Base-by-base conservation (phyloP, 2,888 invertebrate species). In the Tuberolachnus salignus region DNA sequence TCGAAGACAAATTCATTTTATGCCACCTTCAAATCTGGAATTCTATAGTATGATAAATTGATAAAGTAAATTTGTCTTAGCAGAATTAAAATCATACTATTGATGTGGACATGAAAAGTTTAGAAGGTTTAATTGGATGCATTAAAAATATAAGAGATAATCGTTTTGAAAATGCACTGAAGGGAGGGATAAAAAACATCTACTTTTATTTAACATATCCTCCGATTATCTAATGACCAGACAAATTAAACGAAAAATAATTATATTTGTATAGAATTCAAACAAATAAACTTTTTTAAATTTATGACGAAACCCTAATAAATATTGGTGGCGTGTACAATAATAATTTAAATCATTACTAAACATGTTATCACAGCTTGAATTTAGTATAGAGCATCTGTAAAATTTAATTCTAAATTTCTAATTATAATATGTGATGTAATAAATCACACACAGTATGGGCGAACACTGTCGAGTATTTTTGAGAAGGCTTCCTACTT, bases 1-100 rank as follows among this genome's bases (percentile, higher is more conserved):
- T 51, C 51, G 49, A 49, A 67, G 51, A 67, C 67, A n/a, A 67
- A 67, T 67, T 51, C 23, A 67, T n/a, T 16, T 67, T 51, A 26
- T 67, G 46, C 11, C 67, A 26, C 4, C 67, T 67, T 67, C 51
- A 67, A 10, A 51, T 67, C 51, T 67, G 67, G 51, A 16, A 67
- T 67, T 67, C 51, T 67, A 51, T 67, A 26, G 26, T 67, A 16
- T 49, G 26, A 10, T 23, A 67, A 26, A 51, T 67, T 67, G 23
- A 67, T 14, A 67, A 67, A 16, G 23, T 51, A 67, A 67, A 67
- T 67, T 67, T 67, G 51, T 9, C 51, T 14, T 67, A 51, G 51
- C 51, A 67, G 9, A 26, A 67, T 49, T 14, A 66, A 66, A 66
- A n/a, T 51, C 67, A 67, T 16, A 26, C 51, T 51, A 67, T 67